Conservation (phyloP, 2,888 invertebrate species). For the Blera fallax region DNA sequence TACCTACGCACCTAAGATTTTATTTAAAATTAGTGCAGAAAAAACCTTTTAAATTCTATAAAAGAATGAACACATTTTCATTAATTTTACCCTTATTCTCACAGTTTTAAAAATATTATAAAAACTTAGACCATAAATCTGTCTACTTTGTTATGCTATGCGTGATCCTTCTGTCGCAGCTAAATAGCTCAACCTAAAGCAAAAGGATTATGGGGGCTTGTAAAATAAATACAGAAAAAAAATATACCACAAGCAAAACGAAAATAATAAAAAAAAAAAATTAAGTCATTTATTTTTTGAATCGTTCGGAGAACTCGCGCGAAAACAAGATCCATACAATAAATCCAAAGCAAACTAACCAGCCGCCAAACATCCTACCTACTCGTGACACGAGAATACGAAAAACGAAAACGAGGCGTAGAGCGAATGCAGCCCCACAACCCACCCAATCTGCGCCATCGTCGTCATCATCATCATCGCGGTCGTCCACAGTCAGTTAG, state of each 20-base stretch:
- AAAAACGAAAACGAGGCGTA: too few relatives aligned
- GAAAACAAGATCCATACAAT: slow-evolving; percentile 61
- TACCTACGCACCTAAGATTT: too few relatives aligned
- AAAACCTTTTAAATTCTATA: too few relatives aligned
- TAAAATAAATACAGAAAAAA: not conserved
- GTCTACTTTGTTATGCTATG: not conserved
- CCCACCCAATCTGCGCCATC: slow-evolving; percentile 60
- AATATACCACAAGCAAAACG: not conserved
- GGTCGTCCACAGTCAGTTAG: slow-evolving; percentile 48
- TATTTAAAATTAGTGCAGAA: too few relatives aligned
- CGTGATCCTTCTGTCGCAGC: not conserved
- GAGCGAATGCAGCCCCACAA: slow-evolving; percentile 27
- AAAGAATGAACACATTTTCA: too few relatives aligned
- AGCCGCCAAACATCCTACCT: slow-evolving; percentile 64
- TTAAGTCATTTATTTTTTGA: slow-evolving; percentile 14
- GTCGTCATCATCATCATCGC: slow-evolving; percentile 36
- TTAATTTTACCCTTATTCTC: too few relatives aligned
- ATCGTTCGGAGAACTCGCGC: slow-evolving; percentile 52
- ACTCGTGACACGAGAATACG: slow-evolving; percentile 46
- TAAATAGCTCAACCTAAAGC: slow-evolving; percentile 13
- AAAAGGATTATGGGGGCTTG: slow-evolving; percentile 12
- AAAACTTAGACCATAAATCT: not conserved
- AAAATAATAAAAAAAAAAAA: slow-evolving; percentile 8
- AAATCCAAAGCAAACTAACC: slow-evolving; percentile 62
- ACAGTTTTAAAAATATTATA: too few relatives aligned